A percentile compares a stretch with the other conserved stretches of the same genome.
Conservation (phyloP, 2,888 invertebrate genomes). For the Tetragnatha montana region DNA sequence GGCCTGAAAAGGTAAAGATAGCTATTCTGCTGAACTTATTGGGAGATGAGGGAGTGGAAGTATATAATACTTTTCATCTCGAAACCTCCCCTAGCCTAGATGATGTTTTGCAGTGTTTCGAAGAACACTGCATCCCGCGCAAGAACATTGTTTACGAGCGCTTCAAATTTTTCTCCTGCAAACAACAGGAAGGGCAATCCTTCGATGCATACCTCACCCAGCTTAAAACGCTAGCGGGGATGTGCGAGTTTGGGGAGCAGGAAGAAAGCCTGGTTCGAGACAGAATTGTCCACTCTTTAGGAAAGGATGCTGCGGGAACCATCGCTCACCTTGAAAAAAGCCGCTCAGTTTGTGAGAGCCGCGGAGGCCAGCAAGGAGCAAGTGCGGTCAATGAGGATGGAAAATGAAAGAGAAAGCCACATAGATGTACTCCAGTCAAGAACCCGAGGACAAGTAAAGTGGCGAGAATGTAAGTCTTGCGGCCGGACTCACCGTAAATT, state of each 20-base stretch:
- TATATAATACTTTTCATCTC: neutral
- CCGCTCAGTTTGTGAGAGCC: neutral
- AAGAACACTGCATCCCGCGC: neutral
- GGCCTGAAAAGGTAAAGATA: conserved; percentile 15
- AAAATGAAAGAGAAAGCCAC: neutral
- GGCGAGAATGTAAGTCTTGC: neutral
- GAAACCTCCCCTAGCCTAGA: neutral
- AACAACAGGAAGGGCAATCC: conserved; percentile 22
- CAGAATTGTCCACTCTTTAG: conserved; percentile 16
- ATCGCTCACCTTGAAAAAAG: neutral
- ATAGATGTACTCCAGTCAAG: neutral
- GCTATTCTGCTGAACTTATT: conserved; percentile 10
- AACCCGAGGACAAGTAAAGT: neutral
- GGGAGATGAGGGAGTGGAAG: conserved; percentile 8
- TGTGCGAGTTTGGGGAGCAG: conserved; percentile 23
- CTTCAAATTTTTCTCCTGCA: conserved; percentile 10
- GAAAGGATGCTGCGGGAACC: conserved; percentile 29
- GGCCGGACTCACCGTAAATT: neutral
- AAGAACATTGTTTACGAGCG: neutral
- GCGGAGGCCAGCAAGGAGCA: neutral
- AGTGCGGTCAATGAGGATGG: neutral
- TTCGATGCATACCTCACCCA: conserved; percentile 18
- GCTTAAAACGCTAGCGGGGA: conserved; percentile 27
- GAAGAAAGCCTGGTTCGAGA: conserved; percentile 21
- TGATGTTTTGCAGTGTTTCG: neutral